Conservation (phyloP, 1,140 invertebrate genomes). For the Calycopis cecrops region DNA sequence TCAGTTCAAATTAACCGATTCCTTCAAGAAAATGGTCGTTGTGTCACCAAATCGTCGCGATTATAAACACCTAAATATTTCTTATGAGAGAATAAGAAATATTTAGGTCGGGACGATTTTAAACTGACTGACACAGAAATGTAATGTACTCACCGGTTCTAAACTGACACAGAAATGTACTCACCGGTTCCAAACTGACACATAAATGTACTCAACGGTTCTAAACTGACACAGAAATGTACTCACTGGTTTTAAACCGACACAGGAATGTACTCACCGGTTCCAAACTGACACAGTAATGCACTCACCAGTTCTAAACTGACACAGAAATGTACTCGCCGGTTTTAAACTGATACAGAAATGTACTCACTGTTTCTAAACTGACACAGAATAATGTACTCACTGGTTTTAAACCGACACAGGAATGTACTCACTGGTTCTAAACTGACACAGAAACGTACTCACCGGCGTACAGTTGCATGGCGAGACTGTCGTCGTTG, state of each 20-base stretch:
- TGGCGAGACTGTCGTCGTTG: conserved; percentile 86
- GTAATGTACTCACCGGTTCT: conserved; percentile 68
- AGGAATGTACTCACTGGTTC: conserved; percentile 64
- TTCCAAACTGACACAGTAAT: not conserved
- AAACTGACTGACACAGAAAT: too few species aligned
- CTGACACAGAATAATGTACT: conserved; percentile 18
- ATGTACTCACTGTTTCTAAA: conserved; percentile 65
- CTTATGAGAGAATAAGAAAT: too few species aligned
- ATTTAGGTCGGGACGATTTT: too few species aligned
- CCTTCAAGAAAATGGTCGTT: too few species aligned
- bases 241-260: conserved; percentile 72
- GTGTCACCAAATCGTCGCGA: not conserved
- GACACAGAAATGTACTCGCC: conserved; percentile 50
- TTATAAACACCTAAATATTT: not conserved
- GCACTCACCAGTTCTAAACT: conserved; percentile 72
- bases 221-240: not conserved
- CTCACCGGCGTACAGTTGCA: conserved; percentile 86
- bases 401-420: conserved; percentile 69
- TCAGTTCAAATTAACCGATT: too few species aligned
- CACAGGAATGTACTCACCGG: conserved; percentile 58
- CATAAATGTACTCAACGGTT: conserved; percentile 62
- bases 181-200: conserved; percentile 71
- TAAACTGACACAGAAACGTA: conserved; percentile 4
- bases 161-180: conserved; percentile 12
- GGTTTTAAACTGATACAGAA: conserved; percentile 33